Conservation (phyloP, 2,888 invertebrate genomes). For the Branchellion lobata region DNA sequence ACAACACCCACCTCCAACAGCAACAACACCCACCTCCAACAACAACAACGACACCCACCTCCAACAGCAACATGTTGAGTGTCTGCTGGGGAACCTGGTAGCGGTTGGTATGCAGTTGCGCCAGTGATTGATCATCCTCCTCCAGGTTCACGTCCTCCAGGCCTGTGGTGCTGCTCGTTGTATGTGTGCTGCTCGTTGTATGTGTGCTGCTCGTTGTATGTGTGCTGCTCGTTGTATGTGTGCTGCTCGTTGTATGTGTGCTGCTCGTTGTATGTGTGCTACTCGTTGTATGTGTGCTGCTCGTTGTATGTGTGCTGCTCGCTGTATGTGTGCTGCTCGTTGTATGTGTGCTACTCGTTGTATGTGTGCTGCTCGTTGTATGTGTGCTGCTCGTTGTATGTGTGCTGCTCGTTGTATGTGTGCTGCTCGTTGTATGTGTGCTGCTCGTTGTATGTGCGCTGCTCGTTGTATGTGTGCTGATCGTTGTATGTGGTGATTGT, state of each 20-base stretch:
- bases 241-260: not conserved
- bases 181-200: not conserved
- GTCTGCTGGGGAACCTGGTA: constrained; percentile 32
- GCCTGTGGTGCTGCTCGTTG: not conserved
- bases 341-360: too few species aligned
- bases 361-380: too few species aligned
- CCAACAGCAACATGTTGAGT: constrained; percentile 33
- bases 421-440: too few species aligned
- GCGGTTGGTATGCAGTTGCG: not conserved
- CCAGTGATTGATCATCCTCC: not conserved
- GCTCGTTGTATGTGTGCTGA: too few species aligned
- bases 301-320: too few species aligned
- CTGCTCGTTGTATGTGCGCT: too few species aligned
- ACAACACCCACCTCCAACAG: too few species aligned
- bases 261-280: too few species aligned
- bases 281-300: too few species aligned
- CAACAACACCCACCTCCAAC: constrained; percentile 5
- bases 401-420: too few species aligned
- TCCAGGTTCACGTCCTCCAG: constrained; percentile 18
- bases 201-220: not conserved
- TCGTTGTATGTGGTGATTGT: not conserved
- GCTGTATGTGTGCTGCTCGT: too few species aligned
- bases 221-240: not conserved
- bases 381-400: too few species aligned
- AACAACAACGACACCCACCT: constrained; percentile 30